phyloP scores from a whole-genome alignment of 1,140 invertebrate genomes.

The Teleogryllus occipitalis region DNA sequence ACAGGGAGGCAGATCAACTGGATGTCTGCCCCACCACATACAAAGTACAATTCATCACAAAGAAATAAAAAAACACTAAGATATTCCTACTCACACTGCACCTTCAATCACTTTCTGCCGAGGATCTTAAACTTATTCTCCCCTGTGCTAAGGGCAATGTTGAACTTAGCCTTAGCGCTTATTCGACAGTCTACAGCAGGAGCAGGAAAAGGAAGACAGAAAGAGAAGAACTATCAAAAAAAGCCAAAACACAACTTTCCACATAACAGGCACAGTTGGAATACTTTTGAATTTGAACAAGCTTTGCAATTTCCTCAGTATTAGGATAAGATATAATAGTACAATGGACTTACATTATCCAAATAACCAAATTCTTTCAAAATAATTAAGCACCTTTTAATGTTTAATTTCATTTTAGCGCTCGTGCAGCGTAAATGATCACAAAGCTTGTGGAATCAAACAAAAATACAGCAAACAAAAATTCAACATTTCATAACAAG shows the following conservation, averaged over 20 bases:
- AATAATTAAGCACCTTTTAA: too few relatives aligned
- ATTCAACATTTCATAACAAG: too few relatives aligned
- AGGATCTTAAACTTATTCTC: conserved; percentile 23
- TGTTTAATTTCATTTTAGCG: too few relatives aligned
- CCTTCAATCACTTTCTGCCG: conserved; percentile 18
- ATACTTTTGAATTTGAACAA: not conserved
- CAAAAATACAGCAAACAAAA: too few relatives aligned
- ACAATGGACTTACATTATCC: too few relatives aligned
- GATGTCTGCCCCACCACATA: not conserved
- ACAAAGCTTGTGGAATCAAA: too few relatives aligned
- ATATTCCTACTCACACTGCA: conserved; percentile 18
- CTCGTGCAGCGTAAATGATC: too few relatives aligned
- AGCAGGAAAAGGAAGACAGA: conserved; percentile 37
- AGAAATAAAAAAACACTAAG: not conserved
- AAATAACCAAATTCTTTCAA: too few relatives aligned
- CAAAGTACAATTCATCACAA: not conserved
- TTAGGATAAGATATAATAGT: too few relatives aligned
- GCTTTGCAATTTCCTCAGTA: not conserved
- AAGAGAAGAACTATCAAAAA: conserved; percentile 18
- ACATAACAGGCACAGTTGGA: not conserved
- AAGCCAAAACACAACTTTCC: not conserved
- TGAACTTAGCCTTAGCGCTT: conserved; percentile 25
- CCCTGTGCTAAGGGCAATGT: conserved; percentile 22
- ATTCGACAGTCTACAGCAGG: conserved; percentile 28
- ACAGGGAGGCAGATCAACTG: not conserved